Percentiles rank a stretch among this genome's conserved stretches.
These are phyloP conservation scores for Hirtodrosophila histrioides DNA, from an alignment of 2,888 invertebrate genomes.

Conservation along the genomic window DNA sequence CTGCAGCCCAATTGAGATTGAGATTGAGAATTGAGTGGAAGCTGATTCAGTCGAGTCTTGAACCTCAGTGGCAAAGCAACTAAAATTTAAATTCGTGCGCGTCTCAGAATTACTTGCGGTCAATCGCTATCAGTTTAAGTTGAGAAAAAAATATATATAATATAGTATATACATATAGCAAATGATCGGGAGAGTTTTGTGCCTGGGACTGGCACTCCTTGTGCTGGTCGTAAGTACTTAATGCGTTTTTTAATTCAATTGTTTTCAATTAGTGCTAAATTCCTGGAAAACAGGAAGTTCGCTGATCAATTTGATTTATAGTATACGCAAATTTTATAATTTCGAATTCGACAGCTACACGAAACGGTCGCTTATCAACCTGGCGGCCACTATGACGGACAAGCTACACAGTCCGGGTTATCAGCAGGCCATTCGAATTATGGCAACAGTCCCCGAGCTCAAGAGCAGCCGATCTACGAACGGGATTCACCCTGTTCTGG, in stretches of 20 bases:
- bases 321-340: constrained; percentile 30
- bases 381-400: constrained; percentile 51
- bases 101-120: constrained; percentile 19
- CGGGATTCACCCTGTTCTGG: constrained; percentile 84
- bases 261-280: constrained; percentile 27
- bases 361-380: constrained; percentile 73
- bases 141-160: constrained; percentile 21
- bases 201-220: constrained; percentile 51
- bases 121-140: constrained; percentile 46
- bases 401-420: constrained; percentile 60
- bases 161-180: constrained; percentile 13
- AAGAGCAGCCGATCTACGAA: constrained; percentile 66
- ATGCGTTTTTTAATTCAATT: constrained; percentile 2
- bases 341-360: constrained; percentile 70
- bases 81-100: constrained; percentile 25
- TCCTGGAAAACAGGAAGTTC: constrained; percentile 26
- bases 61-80: constrained; percentile 49
- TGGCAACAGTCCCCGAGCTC: constrained; percentile 32
- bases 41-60: constrained; percentile 70
- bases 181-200: constrained; percentile 47
- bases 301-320: constrained; percentile 21
- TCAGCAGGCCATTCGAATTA: constrained; percentile 53
- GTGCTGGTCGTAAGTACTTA: constrained; percentile 57
- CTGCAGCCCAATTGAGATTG: constrained; percentile 61
- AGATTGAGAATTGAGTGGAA: constrained; percentile 49